Evolutionary conservation across 2,113 vertebrate species (phyloP).

Genomic region (Sclerurus mexicanus): DNA sequence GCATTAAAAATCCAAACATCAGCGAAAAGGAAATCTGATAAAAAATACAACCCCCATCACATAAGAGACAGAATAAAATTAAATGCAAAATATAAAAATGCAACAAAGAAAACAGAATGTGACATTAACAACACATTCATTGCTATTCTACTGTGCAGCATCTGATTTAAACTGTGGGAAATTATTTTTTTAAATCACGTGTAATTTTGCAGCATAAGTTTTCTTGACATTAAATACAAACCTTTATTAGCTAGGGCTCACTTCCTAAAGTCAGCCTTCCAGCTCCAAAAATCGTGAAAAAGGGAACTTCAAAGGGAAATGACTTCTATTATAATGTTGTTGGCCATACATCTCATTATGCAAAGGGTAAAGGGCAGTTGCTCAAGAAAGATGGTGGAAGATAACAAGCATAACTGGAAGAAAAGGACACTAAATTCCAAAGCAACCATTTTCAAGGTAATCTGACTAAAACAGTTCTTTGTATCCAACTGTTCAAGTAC

Average conservation of each 20-base stretch:
- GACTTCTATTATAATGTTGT: neutral
- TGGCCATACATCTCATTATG: rapidly evolving
- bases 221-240: neutral
- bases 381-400: neutral
- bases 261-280: neutral
- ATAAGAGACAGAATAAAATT: neutral
- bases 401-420: neutral
- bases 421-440: neutral
- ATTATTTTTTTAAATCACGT: neutral
- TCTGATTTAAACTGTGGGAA: neutral
- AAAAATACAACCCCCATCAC: neutral
- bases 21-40: neutral
- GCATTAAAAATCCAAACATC: neutral
- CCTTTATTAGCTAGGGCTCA: neutral
- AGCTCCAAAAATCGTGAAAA: neutral
- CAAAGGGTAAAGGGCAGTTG: neutral
- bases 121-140: neutral
- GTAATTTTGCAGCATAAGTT: neutral
- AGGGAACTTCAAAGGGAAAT: neutral
- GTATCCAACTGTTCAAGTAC: constrained; percentile 43
- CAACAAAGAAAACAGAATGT: neutral
- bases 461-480: neutral
- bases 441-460: neutral
- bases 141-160: neutral
- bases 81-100: neutral